These are phyloP conservation scores for Cossypha caffra DNA, from an alignment of 2,797 vertebrate genomes.

Conservation along the genomic window DNA sequence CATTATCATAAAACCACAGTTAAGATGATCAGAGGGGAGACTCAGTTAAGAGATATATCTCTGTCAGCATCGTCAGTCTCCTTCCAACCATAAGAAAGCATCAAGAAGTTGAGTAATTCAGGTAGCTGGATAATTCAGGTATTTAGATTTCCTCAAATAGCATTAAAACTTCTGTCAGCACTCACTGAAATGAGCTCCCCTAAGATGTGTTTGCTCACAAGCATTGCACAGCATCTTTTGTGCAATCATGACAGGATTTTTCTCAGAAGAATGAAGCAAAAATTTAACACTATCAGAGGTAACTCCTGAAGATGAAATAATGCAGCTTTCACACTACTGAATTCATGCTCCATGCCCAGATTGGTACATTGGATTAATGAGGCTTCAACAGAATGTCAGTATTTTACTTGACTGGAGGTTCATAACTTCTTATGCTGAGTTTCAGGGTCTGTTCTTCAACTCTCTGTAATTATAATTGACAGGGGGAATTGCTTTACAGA, in stretches of 20 bases:
- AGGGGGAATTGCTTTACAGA: neutral
- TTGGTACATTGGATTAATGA: constrained; percentile 14
- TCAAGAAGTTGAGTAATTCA: neutral
- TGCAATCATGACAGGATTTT: neutral
- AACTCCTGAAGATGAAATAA: neutral
- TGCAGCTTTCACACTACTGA: neutral
- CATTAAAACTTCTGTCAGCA: neutral
- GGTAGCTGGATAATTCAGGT: neutral
- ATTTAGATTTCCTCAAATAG: neutral
- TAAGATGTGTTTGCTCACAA: neutral
- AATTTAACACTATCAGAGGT: neutral
- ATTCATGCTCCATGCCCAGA: neutral
- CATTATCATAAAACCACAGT: neutral
- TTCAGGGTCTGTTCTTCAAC: constrained; percentile 38
- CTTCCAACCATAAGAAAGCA: neutral
- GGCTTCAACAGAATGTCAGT: constrained; percentile 18
- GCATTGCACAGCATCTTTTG: neutral
- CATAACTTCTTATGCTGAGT: neutral
- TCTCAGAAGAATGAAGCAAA: neutral
- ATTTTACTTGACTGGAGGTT: constrained; percentile 24
- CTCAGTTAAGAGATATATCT: neutral
- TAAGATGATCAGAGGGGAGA: neutral
- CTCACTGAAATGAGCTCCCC: neutral
- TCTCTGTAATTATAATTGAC: constrained; percentile 25
- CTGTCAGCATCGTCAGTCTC: neutral